Conservation (phyloP, 2,888 invertebrate genomes). For the Lochmaea capreae region DNA sequence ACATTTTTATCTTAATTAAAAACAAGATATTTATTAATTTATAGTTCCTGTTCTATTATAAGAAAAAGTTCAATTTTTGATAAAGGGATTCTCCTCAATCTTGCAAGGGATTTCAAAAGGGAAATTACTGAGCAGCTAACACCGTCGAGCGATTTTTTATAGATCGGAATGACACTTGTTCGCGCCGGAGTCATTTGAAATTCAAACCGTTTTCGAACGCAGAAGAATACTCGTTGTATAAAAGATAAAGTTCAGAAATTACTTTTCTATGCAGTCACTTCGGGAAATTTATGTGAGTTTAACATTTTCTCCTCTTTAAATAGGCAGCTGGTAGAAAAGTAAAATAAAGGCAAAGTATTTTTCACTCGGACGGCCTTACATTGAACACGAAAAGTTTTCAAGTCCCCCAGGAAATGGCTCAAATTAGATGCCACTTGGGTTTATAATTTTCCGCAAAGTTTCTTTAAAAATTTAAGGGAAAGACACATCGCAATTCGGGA, state of each 20-base stretch:
- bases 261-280: conserved; percentile 33
- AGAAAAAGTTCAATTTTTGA: too few species aligned
- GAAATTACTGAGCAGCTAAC: conserved; percentile 1
- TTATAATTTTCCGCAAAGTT: conserved; percentile 17
- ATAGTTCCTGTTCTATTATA: too few species aligned
- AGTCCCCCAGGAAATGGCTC: conserved; percentile 17
- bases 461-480: not conserved
- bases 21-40: too few species aligned
- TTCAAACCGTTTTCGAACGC: conserved; percentile 25
- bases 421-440: conserved; percentile 17
- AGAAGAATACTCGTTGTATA: conserved; percentile 29
- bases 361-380: conserved; percentile 7
- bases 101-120: not conserved
- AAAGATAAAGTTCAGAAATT: conserved; percentile 33
- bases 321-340: conserved; percentile 20
- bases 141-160: conserved; percentile 17
- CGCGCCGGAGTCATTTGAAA: conserved; percentile 27
- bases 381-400: conserved; percentile 19
- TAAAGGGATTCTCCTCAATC: not conserved
- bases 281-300: conserved; percentile 28
- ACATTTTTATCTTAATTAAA: too few species aligned
- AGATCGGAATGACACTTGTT: conserved; percentile 26
- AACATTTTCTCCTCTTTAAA: conserved; percentile 31
- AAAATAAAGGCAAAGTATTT: conserved; percentile 17
- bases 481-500: not conserved